Conservation (phyloP, 2,888 invertebrate genomes). For the Saturnia japonica region DNA sequence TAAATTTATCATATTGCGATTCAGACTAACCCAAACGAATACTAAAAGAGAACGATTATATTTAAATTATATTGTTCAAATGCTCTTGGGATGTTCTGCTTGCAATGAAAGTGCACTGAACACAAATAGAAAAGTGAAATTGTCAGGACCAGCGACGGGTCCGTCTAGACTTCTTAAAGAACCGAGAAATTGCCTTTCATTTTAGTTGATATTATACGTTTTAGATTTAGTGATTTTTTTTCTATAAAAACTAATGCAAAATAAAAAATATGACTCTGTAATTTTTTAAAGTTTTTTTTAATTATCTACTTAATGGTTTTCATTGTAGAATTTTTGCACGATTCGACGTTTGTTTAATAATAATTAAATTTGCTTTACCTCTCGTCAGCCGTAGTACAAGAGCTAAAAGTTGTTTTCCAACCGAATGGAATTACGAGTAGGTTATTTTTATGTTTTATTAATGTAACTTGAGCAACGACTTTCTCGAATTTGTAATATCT, state of each 20-base stretch:
- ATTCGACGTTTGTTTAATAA: background rate
- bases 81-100: constrained; percentile 34
- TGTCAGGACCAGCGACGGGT: constrained; percentile 18
- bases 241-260: background rate
- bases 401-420: background rate
- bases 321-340: background rate
- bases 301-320: background rate
- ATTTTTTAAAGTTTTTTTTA: background rate
- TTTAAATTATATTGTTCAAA: constrained; percentile 13
- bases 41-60: background rate
- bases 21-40: background rate
- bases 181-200: constrained; percentile 15
- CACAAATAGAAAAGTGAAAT: constrained; percentile 32
- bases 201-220: constrained; percentile 7
- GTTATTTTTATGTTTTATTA: background rate
- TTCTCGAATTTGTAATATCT: background rate
- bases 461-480: background rate
- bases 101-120: constrained; percentile 31
- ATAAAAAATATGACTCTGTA: background rate
- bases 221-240: background rate
- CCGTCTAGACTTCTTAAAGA: constrained; percentile 19
- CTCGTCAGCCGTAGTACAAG: background rate
- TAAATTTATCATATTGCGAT: background rate
- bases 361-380: background rate
- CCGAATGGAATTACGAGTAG: background rate